phyloP scores from a whole-genome alignment of 2,113 vertebrate genomes.

The Anser brachyrhynchus region DNA sequence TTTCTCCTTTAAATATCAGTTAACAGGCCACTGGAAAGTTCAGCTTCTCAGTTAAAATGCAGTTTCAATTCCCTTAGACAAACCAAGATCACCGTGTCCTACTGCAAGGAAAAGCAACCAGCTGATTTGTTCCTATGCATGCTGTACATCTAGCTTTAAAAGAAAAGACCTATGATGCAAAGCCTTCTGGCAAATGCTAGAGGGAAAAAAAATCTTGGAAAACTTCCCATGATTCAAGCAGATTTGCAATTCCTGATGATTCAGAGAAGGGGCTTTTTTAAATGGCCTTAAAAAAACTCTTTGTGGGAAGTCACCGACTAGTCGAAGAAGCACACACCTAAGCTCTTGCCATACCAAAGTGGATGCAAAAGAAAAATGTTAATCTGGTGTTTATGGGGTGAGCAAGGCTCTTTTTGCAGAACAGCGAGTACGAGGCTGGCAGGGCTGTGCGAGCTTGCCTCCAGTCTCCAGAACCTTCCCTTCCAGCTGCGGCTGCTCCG shows the following conservation, averaged over 20 bases:
- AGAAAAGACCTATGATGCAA: conserved; percentile 29
- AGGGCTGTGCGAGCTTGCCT: background rate
- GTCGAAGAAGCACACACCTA: background rate
- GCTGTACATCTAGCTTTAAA: background rate
- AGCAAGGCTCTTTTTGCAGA: background rate
- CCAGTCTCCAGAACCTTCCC: background rate
- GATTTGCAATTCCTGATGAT: conserved; percentile 38
- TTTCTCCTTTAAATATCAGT: conserved; percentile 19
- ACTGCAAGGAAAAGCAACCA: background rate
- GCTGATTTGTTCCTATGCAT: background rate
- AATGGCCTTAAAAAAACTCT: background rate
- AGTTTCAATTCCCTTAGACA: conserved; percentile 17
- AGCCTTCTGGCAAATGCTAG: conserved; percentile 16
- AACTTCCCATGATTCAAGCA: conserved; percentile 33
- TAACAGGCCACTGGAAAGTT: background rate
- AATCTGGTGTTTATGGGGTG: background rate
- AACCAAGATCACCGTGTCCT: conserved; percentile 39
- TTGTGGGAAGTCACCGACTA: background rate
- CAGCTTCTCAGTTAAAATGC: background rate
- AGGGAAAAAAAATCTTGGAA: conserved; percentile 16
- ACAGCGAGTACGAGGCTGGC: background rate
- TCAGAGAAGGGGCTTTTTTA: conserved; percentile 33
- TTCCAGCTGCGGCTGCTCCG: background rate
- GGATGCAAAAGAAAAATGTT: background rate
- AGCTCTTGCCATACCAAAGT: accelerated